These are phyloP conservation scores for Geodia barretti DNA, from an alignment of 37 sponge, comb jelly and placozoan species.

Conservation along the genomic window DNA sequence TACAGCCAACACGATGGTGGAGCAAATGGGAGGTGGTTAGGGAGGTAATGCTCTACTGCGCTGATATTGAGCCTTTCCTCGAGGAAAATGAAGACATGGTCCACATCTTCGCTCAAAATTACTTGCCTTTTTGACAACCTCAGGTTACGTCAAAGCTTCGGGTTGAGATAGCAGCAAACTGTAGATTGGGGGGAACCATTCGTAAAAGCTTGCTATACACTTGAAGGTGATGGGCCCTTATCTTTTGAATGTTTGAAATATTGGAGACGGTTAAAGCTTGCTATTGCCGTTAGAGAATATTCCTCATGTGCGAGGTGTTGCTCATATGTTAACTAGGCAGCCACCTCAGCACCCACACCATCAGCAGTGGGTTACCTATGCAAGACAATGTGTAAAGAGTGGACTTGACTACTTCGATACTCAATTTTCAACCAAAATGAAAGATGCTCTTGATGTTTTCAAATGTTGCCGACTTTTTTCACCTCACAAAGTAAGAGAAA, in stretches of 20 bases:
- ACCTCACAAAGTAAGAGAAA: constrained; percentile 5
- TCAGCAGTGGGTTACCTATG: constrained; percentile 36
- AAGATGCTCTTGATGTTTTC: constrained; percentile 5
- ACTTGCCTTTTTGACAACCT: constrained; percentile 1
- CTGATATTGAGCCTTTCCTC: constrained; percentile 5
- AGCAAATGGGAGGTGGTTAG: neutral
- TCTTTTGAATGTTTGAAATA: constrained; percentile 28
- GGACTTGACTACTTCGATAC: constrained; percentile 20
- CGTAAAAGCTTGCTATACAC: constrained; percentile 52
- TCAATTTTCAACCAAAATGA: constrained; percentile 1
- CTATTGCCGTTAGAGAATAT: constrained; percentile 2
- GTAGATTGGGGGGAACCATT: constrained; percentile 61
- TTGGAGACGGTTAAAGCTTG: neutral
- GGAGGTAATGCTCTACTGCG: neutral
- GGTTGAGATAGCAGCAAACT: constrained; percentile 37
- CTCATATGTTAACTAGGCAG: constrained; percentile 12
- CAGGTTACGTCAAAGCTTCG: neutral
- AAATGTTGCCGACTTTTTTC: constrained; percentile 28
- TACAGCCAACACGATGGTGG: neutral
- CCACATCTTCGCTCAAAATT: constrained; percentile 7
- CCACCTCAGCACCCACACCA: constrained; percentile 5
- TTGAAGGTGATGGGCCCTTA: constrained; percentile 52
- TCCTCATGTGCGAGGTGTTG: constrained; percentile 42
- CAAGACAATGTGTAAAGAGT: constrained; percentile 14
- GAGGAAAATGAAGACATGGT: constrained; percentile 23